Evolutionary conservation across 2,888 invertebrate genomes (phyloP), one percentile per base, ranked within the genome.

Genomic region (Acronicta psi): DNA sequence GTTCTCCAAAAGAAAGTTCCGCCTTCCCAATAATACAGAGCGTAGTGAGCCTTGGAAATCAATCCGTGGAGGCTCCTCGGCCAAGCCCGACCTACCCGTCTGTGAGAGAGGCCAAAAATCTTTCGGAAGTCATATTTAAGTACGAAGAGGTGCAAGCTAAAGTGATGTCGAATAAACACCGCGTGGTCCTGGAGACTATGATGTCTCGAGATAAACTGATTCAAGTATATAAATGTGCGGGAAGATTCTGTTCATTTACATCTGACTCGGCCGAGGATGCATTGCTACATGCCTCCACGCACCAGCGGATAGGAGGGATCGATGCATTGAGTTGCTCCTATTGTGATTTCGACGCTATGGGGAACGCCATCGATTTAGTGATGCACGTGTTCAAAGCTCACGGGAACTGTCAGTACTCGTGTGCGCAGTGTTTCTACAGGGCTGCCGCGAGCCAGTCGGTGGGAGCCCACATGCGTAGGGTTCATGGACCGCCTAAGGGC

Each of bases 351-450:
- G 86, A 92, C 23, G 84, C 91, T 6, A 70, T 77, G 2, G 77
- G 83, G 38, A 73, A 91, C 77, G 80, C 89, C 59, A 86, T 88
- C 56, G 77, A 92, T 36, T 82, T 96, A 71, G 91, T 95, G 40
- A 86, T 89, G 50, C 97, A 97, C 80, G 94, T 96, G 13, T 94
- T 95, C 46, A 93, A 95, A 23, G 91, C 91, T 34, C 97, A 97
- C 76, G 94, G 94, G 0, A 87, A 92, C 52, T 96, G 96, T 75
- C 89, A 92, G 25, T 96, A 88, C 75, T 95, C 95, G 29, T 97
- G 97, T 76, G 90, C 88, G 4, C 93, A 95, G 69, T 97, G 97
- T 79, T 95, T 97, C 76, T 97, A 97, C 82, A 91, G 97, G 46
- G 95, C 96, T 0, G 87, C 94, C 0, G 89, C 94, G 0, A 93